Conservation (phyloP, 92 coral and sea anemone species). For the Pocillopora grandis region DNA sequence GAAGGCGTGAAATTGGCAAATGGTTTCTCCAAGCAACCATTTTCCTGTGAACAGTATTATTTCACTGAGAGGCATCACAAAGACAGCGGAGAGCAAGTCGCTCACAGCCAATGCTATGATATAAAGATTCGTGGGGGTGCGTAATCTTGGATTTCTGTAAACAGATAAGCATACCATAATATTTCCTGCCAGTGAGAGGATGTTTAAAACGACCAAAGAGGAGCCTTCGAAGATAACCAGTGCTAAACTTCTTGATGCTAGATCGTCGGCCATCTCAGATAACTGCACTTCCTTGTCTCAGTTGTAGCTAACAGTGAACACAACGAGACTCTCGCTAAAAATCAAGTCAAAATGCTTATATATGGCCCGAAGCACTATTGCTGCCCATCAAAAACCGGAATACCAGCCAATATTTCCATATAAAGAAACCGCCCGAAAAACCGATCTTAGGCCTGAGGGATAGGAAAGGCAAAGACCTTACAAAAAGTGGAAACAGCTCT, state of each 20-base stretch:
- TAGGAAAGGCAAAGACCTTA: too few species aligned
- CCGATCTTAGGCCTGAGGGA: too few species aligned
- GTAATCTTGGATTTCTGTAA: constrained; percentile 35
- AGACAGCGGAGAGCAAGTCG: constrained; percentile 28
- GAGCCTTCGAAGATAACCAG: constrained; percentile 23
- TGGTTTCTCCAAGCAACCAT: constrained; percentile 17
- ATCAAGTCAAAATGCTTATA: too few species aligned
- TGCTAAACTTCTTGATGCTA: constrained; percentile 11
- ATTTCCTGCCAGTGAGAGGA: constrained; percentile 25
- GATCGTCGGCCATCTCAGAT: constrained; percentile 16
- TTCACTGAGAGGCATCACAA: constrained; percentile 34
- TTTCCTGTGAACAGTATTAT: constrained; percentile 9
- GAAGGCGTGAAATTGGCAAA: constrained; percentile 40
- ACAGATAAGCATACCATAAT: constrained; percentile 27
- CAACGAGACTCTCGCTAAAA: too few species aligned
- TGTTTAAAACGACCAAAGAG: constrained; percentile 4
- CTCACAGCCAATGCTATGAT: constrained; percentile 40
- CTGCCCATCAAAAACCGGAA: too few species aligned
- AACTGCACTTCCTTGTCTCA: too few species aligned
- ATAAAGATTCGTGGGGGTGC: constrained; percentile 21
- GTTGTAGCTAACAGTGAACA: too few species aligned
- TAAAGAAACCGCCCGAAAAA: too few species aligned
- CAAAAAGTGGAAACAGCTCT: too few species aligned
- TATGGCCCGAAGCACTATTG: too few species aligned
- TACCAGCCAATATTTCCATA: too few species aligned